Evolutionary conservation across 1,140 invertebrate genomes (phyloP), one percentile per base, ranked within the genome.

Genomic region (Philotrypesis tridentata): DNA sequence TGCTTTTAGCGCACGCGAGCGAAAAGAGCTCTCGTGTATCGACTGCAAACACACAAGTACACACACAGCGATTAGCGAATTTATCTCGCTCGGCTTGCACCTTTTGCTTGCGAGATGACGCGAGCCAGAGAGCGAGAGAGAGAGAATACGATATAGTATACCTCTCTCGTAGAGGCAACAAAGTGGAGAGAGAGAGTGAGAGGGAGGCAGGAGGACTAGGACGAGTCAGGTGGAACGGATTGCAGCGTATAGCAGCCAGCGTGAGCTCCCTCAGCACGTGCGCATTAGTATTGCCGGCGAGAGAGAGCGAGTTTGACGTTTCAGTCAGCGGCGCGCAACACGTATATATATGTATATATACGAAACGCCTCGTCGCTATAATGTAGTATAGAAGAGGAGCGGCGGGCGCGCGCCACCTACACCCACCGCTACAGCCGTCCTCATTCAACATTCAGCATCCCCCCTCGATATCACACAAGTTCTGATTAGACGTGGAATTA

Each of bases 401-500:
- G n/a, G n/a, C n/a, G 43, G 55, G 43, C 68, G 31, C n/a, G 67
- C 83, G 83, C 67, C 31, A 43, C 72, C 72, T 21, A 17, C 65
- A 72, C 82, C 79, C 83, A 82, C 83, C 84, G 83, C 85, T 82
- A 82, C 84, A 83, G 60, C 25, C 84, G 79, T 88, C 79, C 82
- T 83, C 76, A 79, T 83, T 83, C 82, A 79, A 79, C 76, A 83
- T 83, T 79, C 82, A 83, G 63, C 63, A 83, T 83, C 37, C 61
- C 87, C 85, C 82, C 84, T 84, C 86, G 85, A 87, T 88, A 89
- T 89, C 87, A 87, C 87, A 86, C 86, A 89, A 89, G 85, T 91
- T 91, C 89, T 91, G 91, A 91, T 92, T 91, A 92, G 90, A 89
- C 88, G 90, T 89, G 88, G 89, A 92, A 92, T 91, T 91, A 91